Base-by-base conservation (phyloP, 2,113 vertebrate genomes). In the Synodontis membranacea region DNA sequence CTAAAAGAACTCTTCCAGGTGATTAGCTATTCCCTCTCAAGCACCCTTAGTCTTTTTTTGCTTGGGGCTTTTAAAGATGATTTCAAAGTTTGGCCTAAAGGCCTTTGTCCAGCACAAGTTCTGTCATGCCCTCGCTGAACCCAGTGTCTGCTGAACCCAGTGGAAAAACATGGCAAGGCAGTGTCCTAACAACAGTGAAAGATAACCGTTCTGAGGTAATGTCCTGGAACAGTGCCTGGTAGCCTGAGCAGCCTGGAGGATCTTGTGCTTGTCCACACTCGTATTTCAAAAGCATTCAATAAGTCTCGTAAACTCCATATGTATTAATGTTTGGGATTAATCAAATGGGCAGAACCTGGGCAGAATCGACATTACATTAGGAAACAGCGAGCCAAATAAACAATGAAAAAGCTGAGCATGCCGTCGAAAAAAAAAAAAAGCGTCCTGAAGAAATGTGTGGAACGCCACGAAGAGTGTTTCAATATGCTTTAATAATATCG, bases 151-250 rank as follows among this genome's bases (percentile, higher is more conserved):
- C 8, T 19, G 68, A 34, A 34, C 44, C 8, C 31, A 66, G 14
- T 87, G 62, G 39, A 84, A 80, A 81, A 84, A 72, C 8, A 75
- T 0, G 52, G 10, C 56, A 48, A 82, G 80, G 58, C 50, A 25
- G 39, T 58, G 75, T 80, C 86, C 86, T 48, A 88, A 88, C 82
- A 87, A 21, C 54, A 42, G 44, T 28, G 82, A 50, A 75, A 87
- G 86, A 88, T 88, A 84, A 74, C 64, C 66, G 60, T 2, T 8
- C 23, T 88, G 82, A 88, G 66, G 75, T 87, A 83, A 87, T 86
- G 68, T 75, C 52, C 56, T 82, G 80, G 68, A 83, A 64, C 3
- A 31, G 42, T 19, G 85, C 79, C 86, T 83, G 54, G 44, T 58
- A 74, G 70, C 62, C 68, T 58, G 48, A 75, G 39, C 42, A 39